A percentile compares a stretch with the other conserved stretches of the same genome.
Conservation (phyloP, 2,113 vertebrate genomes). For the Entelurus aequoreus region DNA sequence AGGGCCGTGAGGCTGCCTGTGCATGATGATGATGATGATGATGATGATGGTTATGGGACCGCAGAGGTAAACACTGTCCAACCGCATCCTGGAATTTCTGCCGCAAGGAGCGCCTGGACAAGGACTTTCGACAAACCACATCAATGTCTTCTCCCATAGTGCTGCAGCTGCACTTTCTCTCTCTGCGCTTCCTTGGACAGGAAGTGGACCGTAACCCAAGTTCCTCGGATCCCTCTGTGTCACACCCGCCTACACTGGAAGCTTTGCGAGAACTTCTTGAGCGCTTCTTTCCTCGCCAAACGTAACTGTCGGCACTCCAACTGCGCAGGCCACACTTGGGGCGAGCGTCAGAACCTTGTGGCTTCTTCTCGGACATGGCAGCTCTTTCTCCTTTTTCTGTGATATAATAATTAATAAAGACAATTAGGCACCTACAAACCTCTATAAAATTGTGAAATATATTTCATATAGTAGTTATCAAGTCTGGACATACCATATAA, state of each 20-base stretch:
- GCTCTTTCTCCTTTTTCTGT: conserved; percentile 29
- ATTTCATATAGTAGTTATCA: too few species aligned
- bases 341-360: conserved; percentile 76
- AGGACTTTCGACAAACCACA: conserved; percentile 75
- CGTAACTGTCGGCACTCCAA: conserved; percentile 89
- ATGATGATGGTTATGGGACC: conserved; percentile 74
- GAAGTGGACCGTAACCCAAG: conserved; percentile 65
- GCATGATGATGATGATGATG: conserved; percentile 77
- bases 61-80: conserved; percentile 91
- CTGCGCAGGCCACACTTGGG: conserved; percentile 84
- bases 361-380: conserved; percentile 73
- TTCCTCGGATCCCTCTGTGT: conserved; percentile 59
- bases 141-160: conserved; percentile 79
- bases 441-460: not conserved
- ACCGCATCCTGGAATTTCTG: conserved; percentile 95
- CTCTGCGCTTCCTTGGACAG: conserved; percentile 72
- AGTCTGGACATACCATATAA: too few species aligned
- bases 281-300: conserved; percentile 88
- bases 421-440: not conserved
- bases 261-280: conserved; percentile 78
- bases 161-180: conserved; percentile 85
- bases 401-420: conserved; percentile 13
- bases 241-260: conserved; percentile 49
- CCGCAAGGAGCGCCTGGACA: conserved; percentile 84
- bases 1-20: conserved; percentile 47